These are phyloP conservation scores for Microvelia longipes DNA, from an alignment of 1,140 invertebrate species.

Conservation along the genomic window DNA sequence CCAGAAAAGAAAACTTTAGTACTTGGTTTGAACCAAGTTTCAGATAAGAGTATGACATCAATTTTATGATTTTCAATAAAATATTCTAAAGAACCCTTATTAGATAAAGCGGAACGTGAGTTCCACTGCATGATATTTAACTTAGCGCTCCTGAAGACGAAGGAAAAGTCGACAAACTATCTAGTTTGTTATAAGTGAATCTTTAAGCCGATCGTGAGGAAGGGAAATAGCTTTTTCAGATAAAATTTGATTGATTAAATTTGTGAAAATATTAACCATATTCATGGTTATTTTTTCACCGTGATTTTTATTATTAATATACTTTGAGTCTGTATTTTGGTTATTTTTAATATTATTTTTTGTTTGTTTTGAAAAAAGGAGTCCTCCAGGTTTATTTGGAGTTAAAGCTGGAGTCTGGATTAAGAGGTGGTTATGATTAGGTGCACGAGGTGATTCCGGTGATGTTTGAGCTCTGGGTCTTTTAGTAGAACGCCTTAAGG, in stretches of 20 bases:
- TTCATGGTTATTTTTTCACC: not conserved
- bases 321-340: not conserved
- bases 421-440: not conserved
- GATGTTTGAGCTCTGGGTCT: not conserved
- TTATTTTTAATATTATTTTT: not conserved
- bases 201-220: not conserved
- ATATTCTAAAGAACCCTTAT: not conserved
- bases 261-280: not conserved
- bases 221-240: not conserved
- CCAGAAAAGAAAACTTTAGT: not conserved
- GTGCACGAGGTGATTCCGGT: not conserved
- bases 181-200: not conserved
- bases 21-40: not conserved
- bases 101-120: not conserved
- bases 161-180: no score
- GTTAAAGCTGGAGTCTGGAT: not conserved
- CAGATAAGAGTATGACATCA: not conserved
- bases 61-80: not conserved
- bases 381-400: not conserved
- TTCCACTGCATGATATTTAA: not conserved
- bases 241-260: not conserved
- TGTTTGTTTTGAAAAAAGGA: not conserved
- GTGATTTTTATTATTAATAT: not conserved
- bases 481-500: not conserved
- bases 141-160: not conserved